phyloP scores from a whole-genome alignment of 2,888 invertebrate species.

The Drosophila subsilvestris region DNA sequence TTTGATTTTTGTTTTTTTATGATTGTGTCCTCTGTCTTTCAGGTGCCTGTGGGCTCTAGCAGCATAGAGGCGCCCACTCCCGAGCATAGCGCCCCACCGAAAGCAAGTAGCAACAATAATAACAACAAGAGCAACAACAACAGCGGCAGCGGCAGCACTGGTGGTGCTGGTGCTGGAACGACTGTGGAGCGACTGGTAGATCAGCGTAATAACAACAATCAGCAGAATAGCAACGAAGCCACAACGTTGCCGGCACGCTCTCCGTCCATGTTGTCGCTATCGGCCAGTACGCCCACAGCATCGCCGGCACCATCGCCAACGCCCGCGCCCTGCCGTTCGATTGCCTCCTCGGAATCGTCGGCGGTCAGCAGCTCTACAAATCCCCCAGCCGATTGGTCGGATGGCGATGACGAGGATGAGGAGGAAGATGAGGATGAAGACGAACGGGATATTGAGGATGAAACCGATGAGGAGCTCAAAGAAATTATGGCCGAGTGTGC shows the following conservation, averaged over 20 bases:
- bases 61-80: slow-evolving; percentile 78
- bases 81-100: slow-evolving; percentile 57
- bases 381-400: slow-evolving; percentile 81
- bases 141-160: slow-evolving; percentile 13
- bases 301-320: slow-evolving; percentile 81
- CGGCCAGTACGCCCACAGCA: slow-evolving; percentile 77
- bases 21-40: not conserved
- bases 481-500: slow-evolving; percentile 83
- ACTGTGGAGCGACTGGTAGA: slow-evolving; percentile 65
- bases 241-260: slow-evolving; percentile 49
- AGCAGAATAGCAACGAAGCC: slow-evolving; percentile 35
- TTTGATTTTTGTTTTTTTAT: not conserved
- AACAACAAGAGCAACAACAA: slow-evolving; percentile 19
- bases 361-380: slow-evolving; percentile 72
- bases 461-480: slow-evolving; percentile 57
- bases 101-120: slow-evolving; percentile 25
- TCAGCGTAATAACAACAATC: slow-evolving; percentile 68
- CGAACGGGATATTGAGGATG: slow-evolving; percentile 56
- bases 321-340: slow-evolving; percentile 80
- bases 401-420: slow-evolving; percentile 59
- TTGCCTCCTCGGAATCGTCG: slow-evolving; percentile 78
- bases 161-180: not conserved
- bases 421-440: slow-evolving; percentile 63
- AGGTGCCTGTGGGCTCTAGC: slow-evolving; percentile 75
- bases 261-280: slow-evolving; percentile 75